phyloP scores from a whole-genome alignment of 2,113 vertebrate species.

The Solea solea region DNA sequence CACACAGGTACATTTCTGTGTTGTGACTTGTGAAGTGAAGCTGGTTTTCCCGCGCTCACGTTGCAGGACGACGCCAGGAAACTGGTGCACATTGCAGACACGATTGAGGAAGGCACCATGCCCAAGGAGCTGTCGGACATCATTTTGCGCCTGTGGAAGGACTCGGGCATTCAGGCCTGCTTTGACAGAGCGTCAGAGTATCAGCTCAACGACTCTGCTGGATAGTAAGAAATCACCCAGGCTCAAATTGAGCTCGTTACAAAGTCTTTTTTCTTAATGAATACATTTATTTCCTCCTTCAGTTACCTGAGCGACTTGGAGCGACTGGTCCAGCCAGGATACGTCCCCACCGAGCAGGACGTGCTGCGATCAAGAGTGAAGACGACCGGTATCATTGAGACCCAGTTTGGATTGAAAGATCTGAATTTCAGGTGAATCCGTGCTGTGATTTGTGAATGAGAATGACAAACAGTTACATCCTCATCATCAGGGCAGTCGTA shows the following conservation, averaged over 20 bases:
- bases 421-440: conserved; percentile 91
- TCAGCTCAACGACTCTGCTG: conserved; percentile 97
- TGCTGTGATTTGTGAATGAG: not conserved
- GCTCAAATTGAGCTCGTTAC: not conserved
- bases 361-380: conserved; percentile 96
- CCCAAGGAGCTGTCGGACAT: conserved; percentile 96
- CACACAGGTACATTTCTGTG: not conserved
- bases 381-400: conserved; percentile 97
- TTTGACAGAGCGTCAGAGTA: conserved; percentile 96
- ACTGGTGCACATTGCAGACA: conserved; percentile 94
- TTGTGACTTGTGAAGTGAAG: not conserved
- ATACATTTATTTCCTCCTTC: not conserved
- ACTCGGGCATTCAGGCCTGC: conserved; percentile 92
- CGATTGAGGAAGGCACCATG: conserved; percentile 96
- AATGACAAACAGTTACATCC: not conserved
- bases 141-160: conserved; percentile 94
- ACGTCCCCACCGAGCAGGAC: conserved; percentile 95
- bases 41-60: not conserved
- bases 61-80: conserved; percentile 93
- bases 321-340: conserved; percentile 90
- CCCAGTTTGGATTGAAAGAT: conserved; percentile 93
- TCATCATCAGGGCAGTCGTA: not conserved
- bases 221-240: conserved; percentile 85
- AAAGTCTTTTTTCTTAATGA: not conserved
- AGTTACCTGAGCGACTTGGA: conserved; percentile 95